Evolutionary conservation across 1,140 invertebrate genomes (phyloP).

Genomic region (Nephotettix cincticeps): DNA sequence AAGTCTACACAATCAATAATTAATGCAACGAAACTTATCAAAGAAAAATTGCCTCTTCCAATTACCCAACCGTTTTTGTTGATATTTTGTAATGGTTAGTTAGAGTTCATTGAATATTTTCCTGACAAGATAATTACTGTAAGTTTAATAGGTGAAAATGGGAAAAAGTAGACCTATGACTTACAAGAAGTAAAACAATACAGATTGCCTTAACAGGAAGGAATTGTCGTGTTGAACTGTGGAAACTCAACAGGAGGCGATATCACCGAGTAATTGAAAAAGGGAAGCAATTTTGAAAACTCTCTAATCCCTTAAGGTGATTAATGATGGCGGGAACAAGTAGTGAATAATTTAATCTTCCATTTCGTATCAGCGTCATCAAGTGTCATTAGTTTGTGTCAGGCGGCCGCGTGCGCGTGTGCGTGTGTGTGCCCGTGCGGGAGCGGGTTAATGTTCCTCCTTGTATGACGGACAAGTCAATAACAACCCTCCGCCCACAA

Average conservation of each 20-base stretch:
- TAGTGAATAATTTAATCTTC: conserved; percentile 21
- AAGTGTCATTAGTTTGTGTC: conserved; percentile 16
- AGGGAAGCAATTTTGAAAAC: conserved; percentile 2
- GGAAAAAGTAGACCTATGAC: no score
- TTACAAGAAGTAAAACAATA: no score
- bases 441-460: not conserved
- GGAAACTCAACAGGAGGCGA: not conserved
- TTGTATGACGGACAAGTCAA: conserved; percentile 9
- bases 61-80: no score
- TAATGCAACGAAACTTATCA: no score
- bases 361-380: conserved; percentile 18
- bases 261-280: not conserved
- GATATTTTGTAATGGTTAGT: no score
- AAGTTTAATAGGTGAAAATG: no score
- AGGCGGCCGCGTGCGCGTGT: not conserved
- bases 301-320: not conserved
- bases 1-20: no score
- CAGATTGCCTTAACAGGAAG: no score
- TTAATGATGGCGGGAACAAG: conserved; percentile 8
- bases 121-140: no score
- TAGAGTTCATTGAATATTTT: no score
- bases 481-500: not conserved
- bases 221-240: no score
- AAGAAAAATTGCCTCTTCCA: no score
- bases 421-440: not conserved